Percentiles rank a stretch among this genome's conserved stretches.
These are phyloP conservation scores for Laspeyria flexula DNA, from an alignment of 2,888 invertebrate species.

Conservation along the genomic window DNA sequence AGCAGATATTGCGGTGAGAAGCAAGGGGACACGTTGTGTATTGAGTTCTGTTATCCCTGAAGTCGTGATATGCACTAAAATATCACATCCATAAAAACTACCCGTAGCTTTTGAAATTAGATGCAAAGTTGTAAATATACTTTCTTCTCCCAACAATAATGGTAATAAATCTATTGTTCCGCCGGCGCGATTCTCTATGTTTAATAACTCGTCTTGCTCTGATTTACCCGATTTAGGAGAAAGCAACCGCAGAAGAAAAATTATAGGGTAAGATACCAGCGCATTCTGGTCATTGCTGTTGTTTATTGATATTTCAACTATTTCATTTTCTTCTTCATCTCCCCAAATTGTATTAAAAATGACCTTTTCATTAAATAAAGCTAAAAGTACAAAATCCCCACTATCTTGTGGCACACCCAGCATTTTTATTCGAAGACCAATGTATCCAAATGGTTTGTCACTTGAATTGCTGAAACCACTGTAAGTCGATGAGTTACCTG, in stretches of 20 bases:
- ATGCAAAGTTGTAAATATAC: slow-evolving; percentile 52
- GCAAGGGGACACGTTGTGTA: slow-evolving; percentile 54
- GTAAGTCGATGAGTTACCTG: background rate
- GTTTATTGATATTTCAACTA: slow-evolving; percentile 54
- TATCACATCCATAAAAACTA: slow-evolving; percentile 49
- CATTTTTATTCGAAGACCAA: slow-evolving; percentile 46
- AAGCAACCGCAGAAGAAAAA: slow-evolving; percentile 61
- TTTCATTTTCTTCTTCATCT: slow-evolving; percentile 40
- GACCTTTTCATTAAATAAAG: slow-evolving; percentile 59
- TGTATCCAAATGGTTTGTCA: background rate
- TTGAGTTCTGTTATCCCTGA: slow-evolving; percentile 43
- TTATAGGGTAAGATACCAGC: slow-evolving; percentile 64
- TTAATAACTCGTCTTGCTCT: slow-evolving; percentile 66
- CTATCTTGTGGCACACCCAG: slow-evolving; percentile 53
- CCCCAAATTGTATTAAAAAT: slow-evolving; percentile 65
- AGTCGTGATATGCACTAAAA: slow-evolving; percentile 54
- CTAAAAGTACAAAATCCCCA: slow-evolving; percentile 58
- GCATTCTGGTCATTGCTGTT: slow-evolving; percentile 53
- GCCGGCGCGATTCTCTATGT: slow-evolving; percentile 70
- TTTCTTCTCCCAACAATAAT: slow-evolving; percentile 67
- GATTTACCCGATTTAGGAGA: slow-evolving; percentile 58
- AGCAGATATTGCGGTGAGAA: slow-evolving; percentile 70
- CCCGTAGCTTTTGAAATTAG: slow-evolving; percentile 59
- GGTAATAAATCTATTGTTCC: slow-evolving; percentile 73
- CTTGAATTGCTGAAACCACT: background rate